Conservation (phyloP, 2,888 invertebrate genomes). For the Colletes collaris region DNA sequence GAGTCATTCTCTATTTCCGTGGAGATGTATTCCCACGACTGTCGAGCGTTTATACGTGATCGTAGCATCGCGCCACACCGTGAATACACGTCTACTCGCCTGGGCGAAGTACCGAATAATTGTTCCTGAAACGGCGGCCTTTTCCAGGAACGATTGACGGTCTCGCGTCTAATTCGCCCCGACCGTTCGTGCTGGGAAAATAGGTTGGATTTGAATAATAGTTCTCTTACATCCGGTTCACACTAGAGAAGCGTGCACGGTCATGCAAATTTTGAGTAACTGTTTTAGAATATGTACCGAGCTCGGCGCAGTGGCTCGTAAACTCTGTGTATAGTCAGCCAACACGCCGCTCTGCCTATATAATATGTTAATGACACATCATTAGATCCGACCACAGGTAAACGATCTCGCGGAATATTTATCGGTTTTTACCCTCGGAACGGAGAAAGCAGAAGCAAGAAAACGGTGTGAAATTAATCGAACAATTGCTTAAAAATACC, state of each 20-base stretch:
- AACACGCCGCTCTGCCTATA: constrained; percentile 17
- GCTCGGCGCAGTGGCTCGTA: constrained; percentile 34
- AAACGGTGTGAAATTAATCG: neutral
- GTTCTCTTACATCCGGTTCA: constrained; percentile 57
- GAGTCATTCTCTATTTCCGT: neutral
- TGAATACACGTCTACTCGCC: neutral
- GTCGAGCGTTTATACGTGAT: neutral
- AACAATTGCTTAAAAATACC: neutral
- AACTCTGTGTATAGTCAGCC: constrained; percentile 23
- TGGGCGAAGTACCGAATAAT: constrained; percentile 22
- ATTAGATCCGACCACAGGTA: constrained; percentile 32
- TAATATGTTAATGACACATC: constrained; percentile 51
- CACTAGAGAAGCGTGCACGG: constrained; percentile 56
- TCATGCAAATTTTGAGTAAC: constrained; percentile 64
- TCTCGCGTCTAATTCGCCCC: constrained; percentile 43
- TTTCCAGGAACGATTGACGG: constrained; percentile 47
- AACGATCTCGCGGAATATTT: constrained; percentile 31
- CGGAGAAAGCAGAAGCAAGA: neutral
- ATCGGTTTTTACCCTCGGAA: neutral
- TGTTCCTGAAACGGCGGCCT: constrained; percentile 18
- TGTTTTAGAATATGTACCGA: constrained; percentile 58
- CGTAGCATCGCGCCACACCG: neutral
- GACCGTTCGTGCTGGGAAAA: constrained; percentile 56
- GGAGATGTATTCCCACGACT: constrained; percentile 1
- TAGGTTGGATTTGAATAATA: constrained; percentile 63